Evolutionary conservation across 2,113 vertebrate genomes (phyloP), one percentile per base, ranked within the genome.

Genomic region (Smithornis capensis): DNA sequence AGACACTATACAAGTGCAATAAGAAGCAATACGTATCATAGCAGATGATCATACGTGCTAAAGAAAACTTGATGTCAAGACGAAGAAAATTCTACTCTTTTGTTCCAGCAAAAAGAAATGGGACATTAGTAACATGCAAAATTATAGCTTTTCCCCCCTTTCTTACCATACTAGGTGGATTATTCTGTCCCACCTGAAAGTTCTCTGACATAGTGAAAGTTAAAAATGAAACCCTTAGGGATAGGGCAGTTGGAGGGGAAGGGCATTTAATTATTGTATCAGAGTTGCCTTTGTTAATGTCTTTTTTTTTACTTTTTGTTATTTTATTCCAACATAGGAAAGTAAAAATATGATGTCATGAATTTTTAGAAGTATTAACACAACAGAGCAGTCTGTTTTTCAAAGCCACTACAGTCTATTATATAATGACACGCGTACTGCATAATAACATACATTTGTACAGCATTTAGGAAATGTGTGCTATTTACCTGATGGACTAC

Each of bases 371-470:
- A 59, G 18, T 78, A 89, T 67, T 88, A 55, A 64, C 75, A 44
- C 29, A 49, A 85, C 44, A 74, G 44, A 85, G 59, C 33, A 78
- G 27, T 63, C 88, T 78, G 49, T 85, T 95, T 93, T 81, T 56
- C 49, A 88, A 81, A 88, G n/a, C 42, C 31, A 57, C n/a, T 3
- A 4, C 38, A 74, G 35, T 33, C 65, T 85, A 88, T 88, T 91
- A 74, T 74, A 78, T 91, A 89, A 95, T 89, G 69, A 89, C 44
- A 91, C 10, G 73, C 13, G 69, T 60, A 55, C 84, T 45, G 35
- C 65, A 64, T 85, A 93, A 95, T 95, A 91, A 81, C 55, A 91
- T 74, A 64, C 4, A 89, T 78, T 91, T 89, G 24, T 69, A 35
- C 19, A 64, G 59, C 80, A 45, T 93, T 95, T 70, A 76, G 75